Base-by-base conservation (phyloP, 2,797 vertebrate species). In the Eleutherodactylus coqui region DNA sequence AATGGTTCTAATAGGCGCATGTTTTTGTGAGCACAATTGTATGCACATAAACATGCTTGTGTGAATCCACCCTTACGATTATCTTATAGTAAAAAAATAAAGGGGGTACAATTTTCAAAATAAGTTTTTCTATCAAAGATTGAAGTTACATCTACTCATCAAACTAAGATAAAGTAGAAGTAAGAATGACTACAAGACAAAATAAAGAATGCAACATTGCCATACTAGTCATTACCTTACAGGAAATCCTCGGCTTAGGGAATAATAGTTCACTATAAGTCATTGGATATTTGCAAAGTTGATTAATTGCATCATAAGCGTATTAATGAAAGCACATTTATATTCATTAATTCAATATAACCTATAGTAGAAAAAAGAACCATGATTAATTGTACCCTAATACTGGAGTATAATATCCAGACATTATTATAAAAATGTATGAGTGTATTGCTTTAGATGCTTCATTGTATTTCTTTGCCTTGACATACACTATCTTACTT, bases 281-380 rank as follows among this genome's bases (percentile, higher is more conserved):
- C 73, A 75, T 75, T 75, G 51, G 8, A 75, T 29, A 19, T 19
- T 32, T 49, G 32, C 45, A 75, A 32, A 75, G 32, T 19, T 51
- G 72, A 75, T 75, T 75, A 29, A 49, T 75, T 49, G 29, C 16
- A 49, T 47, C 8, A 4, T 10, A 29, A 51, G 27, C 1, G 2
- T 16, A 29, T 17, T 51, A 29, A 75, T 75, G 43, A 51, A 49
- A 29, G 27, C 73, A 32, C 27, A 32, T 47, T 49, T 49, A 75
- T 75, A 47, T 49, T 75, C 45, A 75, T 75, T 75, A 32, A n/a
- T n/a, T n/a, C n/a, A n/a, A 47, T 8, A 75, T 47, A 49, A 75
- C 72, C 43, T 49, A 75, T 75, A 75, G 43, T 7, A 49, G 72
- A 29, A 75, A 51, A 75, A 32, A 29, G 72, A 49, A 49, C 14